These are phyloP conservation scores for Mormyrus lacerda DNA, from an alignment of 2,113 vertebrate genomes.

Conservation along the genomic window DNA sequence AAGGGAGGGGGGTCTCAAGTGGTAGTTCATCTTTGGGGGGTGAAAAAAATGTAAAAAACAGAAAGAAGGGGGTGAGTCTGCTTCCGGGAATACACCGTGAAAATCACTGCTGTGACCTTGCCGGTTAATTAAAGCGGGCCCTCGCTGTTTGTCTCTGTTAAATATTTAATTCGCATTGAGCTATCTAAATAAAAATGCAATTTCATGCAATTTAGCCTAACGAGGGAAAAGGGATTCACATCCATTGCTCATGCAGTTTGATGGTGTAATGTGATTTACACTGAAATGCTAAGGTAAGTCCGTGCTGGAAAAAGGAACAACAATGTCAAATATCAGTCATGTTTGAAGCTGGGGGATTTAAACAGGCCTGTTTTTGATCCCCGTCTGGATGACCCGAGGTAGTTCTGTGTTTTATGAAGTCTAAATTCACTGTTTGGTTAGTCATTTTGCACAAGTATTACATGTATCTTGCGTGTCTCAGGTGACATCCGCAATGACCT, in stretches of 20 bases:
- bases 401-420: background rate
- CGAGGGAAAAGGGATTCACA: background rate
- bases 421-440: background rate
- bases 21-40: background rate
- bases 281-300: background rate
- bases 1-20: background rate
- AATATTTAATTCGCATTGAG: slow-evolving; percentile 1
- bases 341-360: background rate
- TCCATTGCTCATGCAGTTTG: background rate
- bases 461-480: slow-evolving; percentile 37
- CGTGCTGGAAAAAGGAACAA: background rate
- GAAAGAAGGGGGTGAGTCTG: background rate
- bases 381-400: background rate
- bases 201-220: background rate
- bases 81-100: background rate
- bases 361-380: background rate
- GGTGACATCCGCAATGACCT: slow-evolving; percentile 93
- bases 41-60: background rate
- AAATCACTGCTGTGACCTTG: background rate
- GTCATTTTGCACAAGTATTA: background rate
- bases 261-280: background rate
- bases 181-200: background rate
- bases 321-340: background rate
- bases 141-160: background rate
- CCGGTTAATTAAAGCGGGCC: background rate